Conservation (phyloP, 2,888 invertebrate genomes). For the Pandemis cinnamomeana region DNA sequence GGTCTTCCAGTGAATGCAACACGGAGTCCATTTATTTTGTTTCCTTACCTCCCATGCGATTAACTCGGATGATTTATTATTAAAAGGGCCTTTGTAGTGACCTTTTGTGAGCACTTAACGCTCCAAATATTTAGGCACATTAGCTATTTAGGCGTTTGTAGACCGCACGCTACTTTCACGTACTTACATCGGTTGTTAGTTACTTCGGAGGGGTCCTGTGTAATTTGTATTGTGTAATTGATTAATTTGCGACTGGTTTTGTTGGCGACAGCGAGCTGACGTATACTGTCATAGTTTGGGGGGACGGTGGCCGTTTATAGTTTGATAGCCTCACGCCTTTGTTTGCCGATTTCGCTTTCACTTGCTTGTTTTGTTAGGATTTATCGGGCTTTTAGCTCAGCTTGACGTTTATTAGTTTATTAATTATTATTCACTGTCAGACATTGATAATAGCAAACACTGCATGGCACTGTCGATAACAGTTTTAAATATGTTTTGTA, state of each 20-base stretch:
- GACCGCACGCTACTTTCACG: constrained; percentile 39
- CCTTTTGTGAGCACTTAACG: constrained; percentile 61
- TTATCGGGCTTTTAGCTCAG: background rate
- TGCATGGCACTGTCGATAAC: too few relatives aligned
- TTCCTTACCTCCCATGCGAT: constrained; percentile 51
- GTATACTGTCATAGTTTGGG: background rate
- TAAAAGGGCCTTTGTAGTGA: constrained; percentile 59
- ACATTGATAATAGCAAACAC: too few relatives aligned
- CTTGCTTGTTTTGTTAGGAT: background rate
- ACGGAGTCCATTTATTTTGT: constrained; percentile 31
- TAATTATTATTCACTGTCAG: too few relatives aligned
- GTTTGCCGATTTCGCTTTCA: background rate
- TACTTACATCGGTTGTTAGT: constrained; percentile 24
- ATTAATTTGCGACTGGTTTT: background rate
- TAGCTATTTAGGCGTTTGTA: constrained; percentile 47
- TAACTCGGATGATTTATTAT: constrained; percentile 68
- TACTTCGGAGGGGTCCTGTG: constrained; percentile 12
- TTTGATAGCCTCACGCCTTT: background rate
- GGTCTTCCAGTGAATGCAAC: constrained; percentile 31
- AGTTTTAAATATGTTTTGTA: too few relatives aligned
- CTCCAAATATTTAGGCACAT: constrained; percentile 60
- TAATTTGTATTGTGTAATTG: constrained; percentile 29
- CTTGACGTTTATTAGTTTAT: too few relatives aligned
- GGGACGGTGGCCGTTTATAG: background rate
- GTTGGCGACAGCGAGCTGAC: background rate